These are phyloP conservation scores for Danaus chrysippus DNA, from an alignment of 2,888 invertebrate genomes.

Conservation along the genomic window DNA sequence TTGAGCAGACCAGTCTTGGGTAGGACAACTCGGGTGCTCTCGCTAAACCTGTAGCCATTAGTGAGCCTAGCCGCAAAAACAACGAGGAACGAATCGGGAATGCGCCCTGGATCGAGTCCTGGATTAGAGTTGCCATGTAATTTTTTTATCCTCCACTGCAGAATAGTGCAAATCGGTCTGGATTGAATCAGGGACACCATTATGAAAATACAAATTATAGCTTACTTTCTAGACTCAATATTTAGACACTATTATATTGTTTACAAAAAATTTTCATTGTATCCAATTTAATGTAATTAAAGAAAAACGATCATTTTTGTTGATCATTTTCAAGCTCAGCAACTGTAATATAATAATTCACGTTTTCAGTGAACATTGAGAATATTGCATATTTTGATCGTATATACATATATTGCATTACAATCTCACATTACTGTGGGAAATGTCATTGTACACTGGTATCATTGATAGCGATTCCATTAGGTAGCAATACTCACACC, in stretches of 20 bases:
- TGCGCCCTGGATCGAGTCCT: slow-evolving; percentile 63
- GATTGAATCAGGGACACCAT: background rate
- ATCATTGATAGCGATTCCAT: slow-evolving; percentile 49
- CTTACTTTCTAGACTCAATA: too few species aligned
- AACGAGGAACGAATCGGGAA: slow-evolving; percentile 78
- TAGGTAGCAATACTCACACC: slow-evolving; percentile 54
- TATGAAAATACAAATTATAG: background rate
- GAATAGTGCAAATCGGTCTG: background rate
- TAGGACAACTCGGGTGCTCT: slow-evolving; percentile 28
- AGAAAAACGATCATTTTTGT: too few species aligned
- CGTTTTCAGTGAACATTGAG: background rate
- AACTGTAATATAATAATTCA: background rate
- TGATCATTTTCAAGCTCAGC: too few species aligned
- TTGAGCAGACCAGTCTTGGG: slow-evolving; percentile 25
- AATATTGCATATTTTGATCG: slow-evolving; percentile 1
- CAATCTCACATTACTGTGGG: slow-evolving; percentile 20
- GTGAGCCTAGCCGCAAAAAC: slow-evolving; percentile 75
- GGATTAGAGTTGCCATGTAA: slow-evolving; percentile 50
- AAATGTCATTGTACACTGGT: slow-evolving; percentile 33
- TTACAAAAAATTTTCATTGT: too few species aligned
- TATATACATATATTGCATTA: slow-evolving; percentile 15
- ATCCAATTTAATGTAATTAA: too few species aligned
- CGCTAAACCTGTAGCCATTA: slow-evolving; percentile 74
- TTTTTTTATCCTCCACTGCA: slow-evolving; percentile 27
- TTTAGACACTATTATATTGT: too few species aligned